Base-by-base conservation (phyloP, 2,113 vertebrate genomes). In the Laticauda laticaudata region DNA sequence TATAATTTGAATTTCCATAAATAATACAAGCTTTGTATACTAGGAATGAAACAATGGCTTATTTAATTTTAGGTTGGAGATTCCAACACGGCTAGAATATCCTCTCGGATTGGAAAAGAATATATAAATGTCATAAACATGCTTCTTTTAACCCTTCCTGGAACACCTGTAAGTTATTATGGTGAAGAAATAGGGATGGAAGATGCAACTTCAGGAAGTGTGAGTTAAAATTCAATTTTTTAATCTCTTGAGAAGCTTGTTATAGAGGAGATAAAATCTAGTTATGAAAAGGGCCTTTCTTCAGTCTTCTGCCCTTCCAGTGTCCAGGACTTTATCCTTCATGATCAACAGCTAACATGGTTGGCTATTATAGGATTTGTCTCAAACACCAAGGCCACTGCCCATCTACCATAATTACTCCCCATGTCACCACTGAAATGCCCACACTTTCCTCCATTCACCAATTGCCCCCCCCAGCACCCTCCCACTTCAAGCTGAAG, bases 101-200 rank as follows among this genome's bases (percentile, higher is more conserved):
- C 97, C 34, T 98, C 99, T 94, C 98, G 98, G n/a, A 86, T 98
- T 85, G 99, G 99, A 87, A 96, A 75, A 6, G 93, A 96, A 2
- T 99, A 98, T 0, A 34, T 96, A 51, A 98, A 97, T 11, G 96
- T 97, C 85, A 98, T 99, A 95, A 99, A 99, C 94, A 99, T 99
- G 99, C 97, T 99, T 81, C 96, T 99, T 94, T 97, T 99, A 95
- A 99, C 99, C 0, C 98, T 99, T 29, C 99, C 98, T 14, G 99
- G 99, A 88, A 99, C 99, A 15, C 97, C 99, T 20, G 97, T 98
- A 91, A 99, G 98, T 81, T 99, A 99, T 95, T 99, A 99, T 0
- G 99, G 99, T 3, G 99, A 99, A 97, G 99, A 99, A 97, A 98
- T 99, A 85, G 99, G 99, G 96, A 99, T 99, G 99, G 97, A 98